Conservation (phyloP, 1,140 invertebrate genomes). For the Psix sp. region DNA sequence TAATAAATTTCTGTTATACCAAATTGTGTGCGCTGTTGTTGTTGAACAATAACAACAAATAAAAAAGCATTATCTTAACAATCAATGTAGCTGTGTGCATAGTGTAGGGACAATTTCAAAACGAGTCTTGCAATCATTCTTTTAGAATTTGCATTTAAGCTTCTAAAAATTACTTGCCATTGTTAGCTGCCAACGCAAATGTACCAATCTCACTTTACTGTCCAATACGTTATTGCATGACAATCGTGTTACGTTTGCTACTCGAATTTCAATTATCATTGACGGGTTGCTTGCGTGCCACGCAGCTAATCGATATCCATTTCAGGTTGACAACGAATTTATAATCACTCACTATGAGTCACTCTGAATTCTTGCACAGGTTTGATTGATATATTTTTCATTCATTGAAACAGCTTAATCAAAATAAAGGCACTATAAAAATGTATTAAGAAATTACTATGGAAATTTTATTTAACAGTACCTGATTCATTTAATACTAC, state of each 20-base stretch:
- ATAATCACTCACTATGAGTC: constrained; percentile 47
- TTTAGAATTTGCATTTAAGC: constrained; percentile 19
- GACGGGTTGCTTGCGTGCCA: constrained; percentile 47
- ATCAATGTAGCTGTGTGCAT: neutral
- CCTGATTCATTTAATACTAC: too few relatives aligned
- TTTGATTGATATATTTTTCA: constrained; percentile 40
- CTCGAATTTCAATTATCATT: constrained; percentile 65
- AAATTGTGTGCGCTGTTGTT: too few relatives aligned
- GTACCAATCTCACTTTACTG: constrained; percentile 29
- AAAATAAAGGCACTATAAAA: constrained; percentile 1
- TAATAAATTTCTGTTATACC: too few relatives aligned
- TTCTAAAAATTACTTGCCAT: constrained; percentile 30
- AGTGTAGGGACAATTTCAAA: constrained; percentile 4
- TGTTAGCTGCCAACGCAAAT: constrained; percentile 25
- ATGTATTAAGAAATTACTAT: constrained; percentile 1
- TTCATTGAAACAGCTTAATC: neutral
- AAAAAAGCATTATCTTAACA: neutral
- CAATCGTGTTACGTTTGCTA: constrained; percentile 58
- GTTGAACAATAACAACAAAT: too few relatives aligned
- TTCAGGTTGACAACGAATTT: constrained; percentile 57
- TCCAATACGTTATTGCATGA: constrained; percentile 57
- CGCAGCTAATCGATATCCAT: constrained; percentile 61
- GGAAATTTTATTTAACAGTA: too few relatives aligned
- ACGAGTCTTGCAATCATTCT: constrained; percentile 22
- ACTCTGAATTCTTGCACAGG: constrained; percentile 19